Evolutionary conservation across 1,140 invertebrate species (phyloP), one percentile per base, ranked within the genome.

Genomic region (Penaeus vannamei): DNA sequence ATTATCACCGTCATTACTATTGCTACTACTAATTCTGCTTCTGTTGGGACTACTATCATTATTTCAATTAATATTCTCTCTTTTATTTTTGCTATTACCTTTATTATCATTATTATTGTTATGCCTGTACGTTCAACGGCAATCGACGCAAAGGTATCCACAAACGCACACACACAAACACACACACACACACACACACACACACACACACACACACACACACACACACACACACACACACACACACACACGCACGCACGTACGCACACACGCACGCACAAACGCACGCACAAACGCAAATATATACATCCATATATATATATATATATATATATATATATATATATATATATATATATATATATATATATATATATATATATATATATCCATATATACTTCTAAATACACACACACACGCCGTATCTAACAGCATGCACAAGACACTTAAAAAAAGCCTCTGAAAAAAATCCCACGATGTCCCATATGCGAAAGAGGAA

Each of bases 291-390:
- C 32, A 80, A 17, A 26, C 46, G 36, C 36, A 80, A 36, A 80
- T 46, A 80, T 80, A 46, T 80, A 80, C 36, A 80, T 80, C 32
- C 36, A 80, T 80, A 46, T 80, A 80, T 80, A 46, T 80, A 80
- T 32, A 80, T 80, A 80, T 80, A 80, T 26, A 80, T 80, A 46
- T 80, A 80, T 17, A 80, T 80, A 29, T 80, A 14, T 80, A 42
- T 80, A 42, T 80, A 80, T 80, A 80, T 80, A 80, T 42, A 80
- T 80, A 42, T 80, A 80, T 46, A 80, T 80, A 80, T 80, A 46
- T 80, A 80, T 80, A 80, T 80, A 80, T 80, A 80, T 80, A 80
- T 80, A 46, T 80, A 80, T 80, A 80, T 80, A 80, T 80, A 80
- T 80, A 80, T 80, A 46, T 84, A 84, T 84, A 64, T 84, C 62